A percentile compares a stretch with the other conserved stretches of the same genome.
These are phyloP conservation scores for Uloborus plumipes DNA, from an alignment of 2,888 invertebrate species.

Conservation along the genomic window DNA sequence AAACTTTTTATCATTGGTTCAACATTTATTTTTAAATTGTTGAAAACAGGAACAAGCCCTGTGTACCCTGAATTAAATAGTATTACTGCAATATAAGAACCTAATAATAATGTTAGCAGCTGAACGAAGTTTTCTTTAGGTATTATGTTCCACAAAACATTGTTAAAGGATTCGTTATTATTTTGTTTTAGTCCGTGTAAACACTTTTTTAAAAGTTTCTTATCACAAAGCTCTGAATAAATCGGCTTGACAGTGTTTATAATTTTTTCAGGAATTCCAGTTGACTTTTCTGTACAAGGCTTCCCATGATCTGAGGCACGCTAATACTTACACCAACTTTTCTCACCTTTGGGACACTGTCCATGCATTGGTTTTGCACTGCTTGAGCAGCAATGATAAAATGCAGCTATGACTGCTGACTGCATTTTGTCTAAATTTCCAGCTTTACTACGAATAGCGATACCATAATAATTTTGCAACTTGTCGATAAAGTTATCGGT, in stretches of 20 bases:
- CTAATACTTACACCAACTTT: not conserved
- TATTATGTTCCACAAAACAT: too few relatives aligned
- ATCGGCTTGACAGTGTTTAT: not conserved
- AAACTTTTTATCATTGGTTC: too few relatives aligned
- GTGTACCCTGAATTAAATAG: too few relatives aligned
- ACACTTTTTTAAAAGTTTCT: constrained; percentile 5
- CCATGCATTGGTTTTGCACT: constrained; percentile 10
- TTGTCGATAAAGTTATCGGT: constrained; percentile 14
- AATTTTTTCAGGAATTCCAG: not conserved
- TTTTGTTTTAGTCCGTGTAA: not conserved
- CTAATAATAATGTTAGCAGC: too few relatives aligned
- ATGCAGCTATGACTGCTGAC: not conserved
- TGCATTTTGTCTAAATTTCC: not conserved
- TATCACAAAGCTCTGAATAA: not conserved
- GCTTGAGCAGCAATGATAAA: constrained; percentile 6
- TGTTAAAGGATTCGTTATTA: too few relatives aligned
- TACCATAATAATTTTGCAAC: constrained; percentile 5
- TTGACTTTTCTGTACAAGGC: not conserved
- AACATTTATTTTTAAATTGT: too few relatives aligned
- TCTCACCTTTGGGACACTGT: not conserved
- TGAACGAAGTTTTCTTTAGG: too few relatives aligned
- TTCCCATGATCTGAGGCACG: not conserved
- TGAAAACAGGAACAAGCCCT: too few relatives aligned
- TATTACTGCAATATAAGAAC: too few relatives aligned
- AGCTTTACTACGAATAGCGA: not conserved